Evolutionary conservation across 2,113 vertebrate genomes (phyloP).

Genomic region (Ptilonorhynchus violaceus): DNA sequence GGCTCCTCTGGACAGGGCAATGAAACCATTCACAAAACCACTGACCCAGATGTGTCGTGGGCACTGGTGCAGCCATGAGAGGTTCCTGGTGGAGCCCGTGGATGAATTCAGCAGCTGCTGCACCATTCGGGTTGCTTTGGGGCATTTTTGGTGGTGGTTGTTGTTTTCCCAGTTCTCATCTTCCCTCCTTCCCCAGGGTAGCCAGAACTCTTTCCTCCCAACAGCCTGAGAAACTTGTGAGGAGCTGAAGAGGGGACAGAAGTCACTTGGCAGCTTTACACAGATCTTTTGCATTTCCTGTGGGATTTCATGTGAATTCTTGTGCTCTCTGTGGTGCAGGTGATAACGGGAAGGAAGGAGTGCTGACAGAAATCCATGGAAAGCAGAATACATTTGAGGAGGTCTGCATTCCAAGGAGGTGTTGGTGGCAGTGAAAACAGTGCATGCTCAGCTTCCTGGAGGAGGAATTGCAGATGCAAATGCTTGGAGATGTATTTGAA

Average conservation of each 20-base stretch:
- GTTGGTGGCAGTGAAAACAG: not conserved
- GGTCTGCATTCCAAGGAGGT: not conserved
- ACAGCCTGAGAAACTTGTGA: not conserved
- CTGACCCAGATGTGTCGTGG: rapidly evolving
- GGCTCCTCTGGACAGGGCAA: not conserved
- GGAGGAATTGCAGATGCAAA: not conserved
- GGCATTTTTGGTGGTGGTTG: not conserved
- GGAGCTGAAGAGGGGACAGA: not conserved
- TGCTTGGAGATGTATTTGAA: not conserved
- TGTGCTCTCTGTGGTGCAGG: not conserved
- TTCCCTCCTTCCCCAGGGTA: not conserved
- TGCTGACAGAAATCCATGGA: not conserved
- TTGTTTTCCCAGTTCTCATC: not conserved
- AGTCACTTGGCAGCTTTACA: not conserved
- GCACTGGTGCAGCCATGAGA: not conserved
- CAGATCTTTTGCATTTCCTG: not conserved
- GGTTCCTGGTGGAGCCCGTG: rapidly evolving
- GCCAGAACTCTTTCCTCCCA: not conserved
- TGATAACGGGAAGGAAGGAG: not conserved
- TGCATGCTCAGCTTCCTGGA: not conserved
- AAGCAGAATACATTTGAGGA: not conserved
- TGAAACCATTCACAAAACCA: no score
- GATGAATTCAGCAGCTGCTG: not conserved
- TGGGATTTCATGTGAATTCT: not conserved
- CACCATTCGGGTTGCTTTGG: not conserved